These are phyloP conservation scores for Bombus ignitus DNA, from an alignment of 1,140 invertebrate species.

Conservation along the genomic window DNA sequence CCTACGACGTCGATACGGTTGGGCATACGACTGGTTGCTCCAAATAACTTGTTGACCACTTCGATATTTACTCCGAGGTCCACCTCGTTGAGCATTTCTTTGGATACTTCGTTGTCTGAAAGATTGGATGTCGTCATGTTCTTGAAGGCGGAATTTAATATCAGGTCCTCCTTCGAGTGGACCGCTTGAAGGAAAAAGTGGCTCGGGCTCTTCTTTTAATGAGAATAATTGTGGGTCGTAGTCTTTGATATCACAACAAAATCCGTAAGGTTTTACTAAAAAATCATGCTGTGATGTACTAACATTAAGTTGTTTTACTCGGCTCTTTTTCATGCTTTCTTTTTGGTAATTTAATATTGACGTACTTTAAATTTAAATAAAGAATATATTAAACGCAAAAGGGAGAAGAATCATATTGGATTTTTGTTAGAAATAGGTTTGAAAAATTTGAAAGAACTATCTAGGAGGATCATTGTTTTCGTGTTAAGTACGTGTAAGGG, in stretches of 20 bases:
- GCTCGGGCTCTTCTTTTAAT: constrained; percentile 4
- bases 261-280: constrained; percentile 70
- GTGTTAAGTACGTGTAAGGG: background rate
- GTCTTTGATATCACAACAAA: constrained; percentile 72
- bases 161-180: constrained; percentile 62
- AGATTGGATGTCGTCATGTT: constrained; percentile 15
- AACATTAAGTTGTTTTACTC: background rate
- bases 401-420: background rate
- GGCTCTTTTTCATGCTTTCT: constrained; percentile 28
- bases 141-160: constrained; percentile 67
- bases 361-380: constrained; percentile 9
- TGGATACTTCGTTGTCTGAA: constrained; percentile 2
- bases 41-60: constrained; percentile 27
- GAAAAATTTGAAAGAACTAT: constrained; percentile 26
- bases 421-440: background rate
- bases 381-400: background rate
- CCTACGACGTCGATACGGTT: background rate
- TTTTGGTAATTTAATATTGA: background rate
- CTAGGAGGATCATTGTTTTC: constrained; percentile 10
- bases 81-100: background rate
- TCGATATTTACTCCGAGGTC: background rate
- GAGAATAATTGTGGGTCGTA: constrained; percentile 59
- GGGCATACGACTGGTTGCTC: constrained; percentile 3
- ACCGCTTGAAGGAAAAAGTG: constrained; percentile 40
- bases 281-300: background rate